phyloP scores from a whole-genome alignment of 2,797 vertebrate genomes.

The Gymnothorax reevesii region DNA sequence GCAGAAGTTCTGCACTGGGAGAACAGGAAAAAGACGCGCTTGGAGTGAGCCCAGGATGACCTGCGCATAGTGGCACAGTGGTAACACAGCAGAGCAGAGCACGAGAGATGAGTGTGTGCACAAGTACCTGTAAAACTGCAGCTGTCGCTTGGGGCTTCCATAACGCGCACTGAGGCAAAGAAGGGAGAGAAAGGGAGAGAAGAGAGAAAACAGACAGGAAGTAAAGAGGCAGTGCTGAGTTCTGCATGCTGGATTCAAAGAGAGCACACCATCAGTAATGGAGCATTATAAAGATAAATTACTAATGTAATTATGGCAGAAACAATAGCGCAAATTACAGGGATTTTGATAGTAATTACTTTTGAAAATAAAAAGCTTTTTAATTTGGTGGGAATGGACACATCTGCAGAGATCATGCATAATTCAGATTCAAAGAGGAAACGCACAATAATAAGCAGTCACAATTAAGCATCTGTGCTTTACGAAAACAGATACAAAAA shows the following conservation, averaged over 20 bases:
- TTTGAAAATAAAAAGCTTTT: conserved; percentile 9
- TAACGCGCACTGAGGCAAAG: conserved; percentile 91
- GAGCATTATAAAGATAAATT: background rate
- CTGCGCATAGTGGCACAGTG: background rate
- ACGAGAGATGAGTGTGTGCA: conserved; percentile 46
- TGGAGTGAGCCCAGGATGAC: too few relatives aligned
- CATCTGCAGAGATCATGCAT: conserved; percentile 1
- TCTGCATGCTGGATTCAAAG: conserved; percentile 52
- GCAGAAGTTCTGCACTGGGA: too few relatives aligned
- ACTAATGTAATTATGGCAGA: background rate
- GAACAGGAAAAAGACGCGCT: too few relatives aligned
- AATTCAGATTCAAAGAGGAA: conserved; percentile 5
- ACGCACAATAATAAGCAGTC: background rate
- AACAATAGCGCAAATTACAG: conserved; percentile 7
- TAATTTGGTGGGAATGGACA: background rate
- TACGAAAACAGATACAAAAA: background rate
- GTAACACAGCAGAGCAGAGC: conserved; percentile 1
- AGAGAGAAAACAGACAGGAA: conserved; percentile 51
- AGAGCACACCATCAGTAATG: conserved; percentile 9
- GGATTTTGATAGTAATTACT: background rate
- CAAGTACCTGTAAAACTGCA: conserved; percentile 99
- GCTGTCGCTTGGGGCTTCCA: conserved; percentile 98
- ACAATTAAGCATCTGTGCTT: background rate
- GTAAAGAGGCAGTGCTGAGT: conserved; percentile 48
- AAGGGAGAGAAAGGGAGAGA: conserved; percentile 67